These are phyloP conservation scores for Acridotheres tristis DNA, from an alignment of 2,797 vertebrate species.

Conservation along the genomic window DNA sequence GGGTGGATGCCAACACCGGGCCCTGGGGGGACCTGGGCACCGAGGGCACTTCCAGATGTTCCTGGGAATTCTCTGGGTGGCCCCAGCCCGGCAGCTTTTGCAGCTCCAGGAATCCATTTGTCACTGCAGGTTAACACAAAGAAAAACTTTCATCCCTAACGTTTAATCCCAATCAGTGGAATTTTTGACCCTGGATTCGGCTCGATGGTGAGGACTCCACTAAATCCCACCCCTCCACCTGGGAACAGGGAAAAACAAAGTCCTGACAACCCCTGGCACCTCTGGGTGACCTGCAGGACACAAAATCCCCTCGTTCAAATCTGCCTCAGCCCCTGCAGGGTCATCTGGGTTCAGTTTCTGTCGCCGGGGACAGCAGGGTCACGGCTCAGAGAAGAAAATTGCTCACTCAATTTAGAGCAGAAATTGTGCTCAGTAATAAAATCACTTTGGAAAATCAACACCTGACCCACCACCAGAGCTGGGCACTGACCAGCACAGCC, in stretches of 20 bases:
- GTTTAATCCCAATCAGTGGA: rapidly evolving
- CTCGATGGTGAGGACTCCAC: not conserved
- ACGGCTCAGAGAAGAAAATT: not conserved
- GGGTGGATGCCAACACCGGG: rapidly evolving
- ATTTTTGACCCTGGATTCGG: not conserved
- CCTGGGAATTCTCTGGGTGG: not conserved
- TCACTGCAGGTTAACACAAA: not conserved
- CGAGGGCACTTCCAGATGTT: rapidly evolving
- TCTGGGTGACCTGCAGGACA: not conserved
- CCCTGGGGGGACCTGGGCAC: not conserved
- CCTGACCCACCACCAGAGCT: not conserved
- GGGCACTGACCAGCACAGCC: not conserved
- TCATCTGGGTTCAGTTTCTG: not conserved
- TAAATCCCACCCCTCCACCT: not conserved
- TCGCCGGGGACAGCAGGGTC: rapidly evolving
- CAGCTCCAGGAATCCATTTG: not conserved
- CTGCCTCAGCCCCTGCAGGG: not conserved
- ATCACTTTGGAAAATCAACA: not conserved
- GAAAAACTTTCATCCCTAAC: rapidly evolving
- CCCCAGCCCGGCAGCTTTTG: not conserved
- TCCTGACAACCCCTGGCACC: not conserved
- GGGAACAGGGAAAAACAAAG: not conserved
- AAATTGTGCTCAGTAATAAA: not conserved
- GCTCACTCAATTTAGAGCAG: not conserved
- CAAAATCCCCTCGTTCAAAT: not conserved